Percentiles rank a stretch among this genome's conserved stretches.
These are phyloP conservation scores for Frankliniella intonsa DNA, from an alignment of 2,888 invertebrate species.

Conservation along the genomic window DNA sequence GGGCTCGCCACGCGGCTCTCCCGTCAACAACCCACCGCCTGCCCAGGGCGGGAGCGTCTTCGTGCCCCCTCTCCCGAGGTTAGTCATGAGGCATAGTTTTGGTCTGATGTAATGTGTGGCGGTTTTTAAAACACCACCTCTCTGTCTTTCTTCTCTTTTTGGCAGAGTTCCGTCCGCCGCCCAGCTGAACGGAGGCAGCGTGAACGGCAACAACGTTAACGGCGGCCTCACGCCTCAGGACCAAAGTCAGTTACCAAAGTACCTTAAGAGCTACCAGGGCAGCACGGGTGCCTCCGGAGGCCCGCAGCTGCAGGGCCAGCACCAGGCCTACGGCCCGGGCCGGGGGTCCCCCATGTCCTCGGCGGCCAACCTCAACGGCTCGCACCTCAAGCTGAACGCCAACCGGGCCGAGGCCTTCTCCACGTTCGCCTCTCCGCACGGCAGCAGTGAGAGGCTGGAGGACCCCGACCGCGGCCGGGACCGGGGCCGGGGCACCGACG, in stretches of 20 bases:
- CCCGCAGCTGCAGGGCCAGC: not conserved
- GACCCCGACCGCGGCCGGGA: not conserved
- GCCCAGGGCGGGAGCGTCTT: not conserved
- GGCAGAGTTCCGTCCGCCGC: not conserved
- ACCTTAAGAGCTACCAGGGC: constrained; percentile 10
- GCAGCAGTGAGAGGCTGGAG: constrained; percentile 3
- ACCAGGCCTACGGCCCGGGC: constrained; percentile 34
- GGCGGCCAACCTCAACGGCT: constrained; percentile 28
- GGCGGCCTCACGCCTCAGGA: not conserved
- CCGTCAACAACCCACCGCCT: not conserved
- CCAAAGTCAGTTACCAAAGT: not conserved
- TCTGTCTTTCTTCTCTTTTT: not conserved
- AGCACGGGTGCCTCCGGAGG: not conserved
- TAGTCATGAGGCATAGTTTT: not conserved
- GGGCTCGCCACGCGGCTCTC: too few species aligned
- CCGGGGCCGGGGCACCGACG: not conserved
- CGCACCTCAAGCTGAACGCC: not conserved
- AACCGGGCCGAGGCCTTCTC: not conserved
- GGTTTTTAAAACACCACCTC: too few species aligned
- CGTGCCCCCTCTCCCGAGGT: constrained; percentile 6
- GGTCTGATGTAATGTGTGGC: too few species aligned
- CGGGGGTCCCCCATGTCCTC: constrained; percentile 34
- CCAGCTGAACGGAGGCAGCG: not conserved
- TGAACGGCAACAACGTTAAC: not conserved
- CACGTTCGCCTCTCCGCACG: not conserved